Percentiles rank a stretch among this genome's conserved stretches.
Conservation (phyloP, 2,888 invertebrate genomes). For the Xanthia icteritia region DNA sequence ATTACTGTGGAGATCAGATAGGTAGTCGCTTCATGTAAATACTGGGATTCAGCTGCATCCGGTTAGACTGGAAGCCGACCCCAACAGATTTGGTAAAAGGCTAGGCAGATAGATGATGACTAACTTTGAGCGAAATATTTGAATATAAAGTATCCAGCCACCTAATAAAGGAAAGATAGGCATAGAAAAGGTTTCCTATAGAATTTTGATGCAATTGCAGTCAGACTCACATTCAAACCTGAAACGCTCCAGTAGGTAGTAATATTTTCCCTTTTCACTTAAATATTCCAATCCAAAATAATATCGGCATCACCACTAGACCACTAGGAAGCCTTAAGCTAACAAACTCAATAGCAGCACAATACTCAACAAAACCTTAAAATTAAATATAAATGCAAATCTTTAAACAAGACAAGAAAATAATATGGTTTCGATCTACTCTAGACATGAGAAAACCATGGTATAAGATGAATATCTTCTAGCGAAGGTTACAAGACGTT, state of each 20-base stretch:
- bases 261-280: background rate
- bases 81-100: too few species aligned
- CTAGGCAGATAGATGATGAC: background rate
- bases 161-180: background rate
- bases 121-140: background rate
- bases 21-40: background rate
- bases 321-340: background rate
- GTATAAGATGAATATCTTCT: background rate
- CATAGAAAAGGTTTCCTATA: background rate
- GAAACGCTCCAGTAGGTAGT: background rate
- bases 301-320: background rate
- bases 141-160: background rate
- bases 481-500: constrained; percentile 1
- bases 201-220: background rate
- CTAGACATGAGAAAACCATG: background rate
- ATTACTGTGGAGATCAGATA: too few species aligned
- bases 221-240: background rate
- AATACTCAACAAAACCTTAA: background rate
- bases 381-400: background rate
- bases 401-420: background rate
- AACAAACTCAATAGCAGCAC: background rate
- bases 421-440: constrained; percentile 2
- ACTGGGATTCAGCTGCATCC: background rate
- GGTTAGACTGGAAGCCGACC: background rate
- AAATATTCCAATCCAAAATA: background rate